Evolutionary conservation across 2,797 vertebrate species (phyloP).

Genomic region (Cyclura pinguis): DNA sequence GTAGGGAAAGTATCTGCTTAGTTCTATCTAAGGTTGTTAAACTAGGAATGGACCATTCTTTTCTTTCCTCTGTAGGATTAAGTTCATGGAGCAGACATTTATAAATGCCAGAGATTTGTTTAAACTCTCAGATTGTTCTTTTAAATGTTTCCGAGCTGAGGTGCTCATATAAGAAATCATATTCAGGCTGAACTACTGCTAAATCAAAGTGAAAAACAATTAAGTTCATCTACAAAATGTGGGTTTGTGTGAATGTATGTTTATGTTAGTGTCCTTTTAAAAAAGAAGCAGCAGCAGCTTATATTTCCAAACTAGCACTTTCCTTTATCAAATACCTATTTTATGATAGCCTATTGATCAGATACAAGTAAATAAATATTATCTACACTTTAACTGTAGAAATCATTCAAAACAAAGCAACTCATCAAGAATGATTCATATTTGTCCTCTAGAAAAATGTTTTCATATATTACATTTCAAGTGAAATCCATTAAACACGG

Average conservation of each 20-base stretch:
- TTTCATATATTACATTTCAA: neutral
- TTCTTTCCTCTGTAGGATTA: constrained; percentile 8
- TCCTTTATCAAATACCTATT: neutral
- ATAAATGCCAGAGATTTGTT: constrained; percentile 32
- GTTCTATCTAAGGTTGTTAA: neutral
- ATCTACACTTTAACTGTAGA: neutral
- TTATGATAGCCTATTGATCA: neutral
- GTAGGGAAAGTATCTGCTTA: neutral
- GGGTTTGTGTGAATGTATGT: neutral
- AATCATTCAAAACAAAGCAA: neutral
- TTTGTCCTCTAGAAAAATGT: too few species aligned
- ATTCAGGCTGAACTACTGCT: neutral
- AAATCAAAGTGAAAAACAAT: neutral
- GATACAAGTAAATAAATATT: neutral
- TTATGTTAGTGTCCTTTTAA: neutral
- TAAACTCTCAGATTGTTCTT: constrained; percentile 10
- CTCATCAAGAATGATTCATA: neutral
- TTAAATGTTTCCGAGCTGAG: neutral
- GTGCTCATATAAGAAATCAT: neutral
- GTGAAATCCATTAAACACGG: neutral
- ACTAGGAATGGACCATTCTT: neutral
- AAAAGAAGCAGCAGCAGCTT: too few species aligned
- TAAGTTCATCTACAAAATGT: neutral
- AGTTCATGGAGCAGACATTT: neutral
- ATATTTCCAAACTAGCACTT: neutral